Evolutionary conservation across 2,888 invertebrate genomes (phyloP).

Genomic region (Hydriomena furcata): DNA sequence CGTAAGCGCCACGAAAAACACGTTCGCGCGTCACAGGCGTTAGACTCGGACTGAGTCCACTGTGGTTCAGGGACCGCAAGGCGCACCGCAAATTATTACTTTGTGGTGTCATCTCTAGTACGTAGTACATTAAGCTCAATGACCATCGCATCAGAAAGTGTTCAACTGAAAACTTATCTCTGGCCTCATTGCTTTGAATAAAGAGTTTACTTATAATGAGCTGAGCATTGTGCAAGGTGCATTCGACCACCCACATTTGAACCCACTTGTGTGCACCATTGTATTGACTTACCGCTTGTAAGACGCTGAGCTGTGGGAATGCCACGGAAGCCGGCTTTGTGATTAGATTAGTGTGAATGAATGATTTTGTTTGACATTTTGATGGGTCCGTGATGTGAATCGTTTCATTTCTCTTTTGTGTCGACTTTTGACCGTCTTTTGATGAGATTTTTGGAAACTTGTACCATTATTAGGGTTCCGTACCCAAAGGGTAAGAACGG

Average conservation of each 20-base stretch:
- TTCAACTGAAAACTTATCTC: slow-evolving; percentile 41
- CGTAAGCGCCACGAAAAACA: too few relatives aligned
- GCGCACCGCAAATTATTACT: too few relatives aligned
- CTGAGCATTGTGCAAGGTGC: slow-evolving; percentile 63
- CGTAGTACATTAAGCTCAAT: too few relatives aligned
- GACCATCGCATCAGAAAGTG: slow-evolving; percentile 21
- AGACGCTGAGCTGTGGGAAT: slow-evolving; percentile 49
- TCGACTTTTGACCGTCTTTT: slow-evolving; percentile 23
- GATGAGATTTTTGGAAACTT: not conserved
- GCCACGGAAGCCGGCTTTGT: slow-evolving; percentile 55
- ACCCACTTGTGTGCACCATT: slow-evolving; percentile 45
- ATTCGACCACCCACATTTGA: slow-evolving; percentile 60
- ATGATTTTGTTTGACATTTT: slow-evolving; percentile 59
- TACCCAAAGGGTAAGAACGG: too few relatives aligned
- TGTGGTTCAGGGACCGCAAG: too few relatives aligned
- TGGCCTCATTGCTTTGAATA: slow-evolving; percentile 43
- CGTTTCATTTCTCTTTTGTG: slow-evolving; percentile 26
- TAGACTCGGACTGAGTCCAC: too few relatives aligned
- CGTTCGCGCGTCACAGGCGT: too few relatives aligned
- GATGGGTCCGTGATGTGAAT: slow-evolving; percentile 40
- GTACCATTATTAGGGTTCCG: too few relatives aligned
- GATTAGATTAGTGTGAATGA: slow-evolving; percentile 64
- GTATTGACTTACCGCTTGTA: slow-evolving; percentile 47
- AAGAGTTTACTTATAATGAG: slow-evolving; percentile 49
- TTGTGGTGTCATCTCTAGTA: too few relatives aligned